Base-by-base conservation (phyloP, 1,140 invertebrate genomes). In the Stratiolaelaps scimitus region DNA sequence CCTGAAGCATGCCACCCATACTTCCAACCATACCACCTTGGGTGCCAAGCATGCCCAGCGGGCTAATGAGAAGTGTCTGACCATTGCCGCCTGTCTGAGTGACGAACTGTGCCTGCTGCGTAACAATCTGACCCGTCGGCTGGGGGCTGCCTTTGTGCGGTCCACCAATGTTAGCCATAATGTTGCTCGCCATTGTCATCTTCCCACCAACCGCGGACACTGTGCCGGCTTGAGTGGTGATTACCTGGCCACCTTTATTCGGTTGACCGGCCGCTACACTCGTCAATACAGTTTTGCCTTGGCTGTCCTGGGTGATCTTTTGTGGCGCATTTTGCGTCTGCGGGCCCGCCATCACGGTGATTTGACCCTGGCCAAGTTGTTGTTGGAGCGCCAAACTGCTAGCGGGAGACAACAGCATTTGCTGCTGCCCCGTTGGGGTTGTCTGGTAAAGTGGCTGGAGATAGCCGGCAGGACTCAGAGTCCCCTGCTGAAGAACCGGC, bases 1-100 rank as follows among this genome's bases (percentile, higher is more conserved):
- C 34, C 34, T 40, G 34, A 40, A 40, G 34, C 34, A 40, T 40
- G 34, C 34, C 34, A 10, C 34, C 34, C 34, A 40, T 40, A 40
- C 34, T 40, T 60, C 15, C 15, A 23, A 60, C 53, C 53, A 60
- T 60, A 34, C 53, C 34, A 17, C 53, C 53, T 60, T 60, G 53
- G 4, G 53, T 15, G 34, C 34, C 34, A 23, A 60, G 53, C 15
- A 60, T 34, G 15, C 53, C 23, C 23, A 60, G 23, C 15, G 53
- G 53, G 13, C 53, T 23, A 60, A 29, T 29, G 15, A 60, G 34
- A 29, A 60, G 34, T 26, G 53, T 23, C 20, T 60, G 53, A n/a
- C 53, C 53, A 10, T 60, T 60, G 17, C 15, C 4, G 5, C 20
- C 20, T 2, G 53, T 15, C 20, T 60, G 53, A 23, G 53, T 23